Evolutionary conservation across 2,113 vertebrate species (phyloP).

Genomic region (Ophiodon elongatus): DNA sequence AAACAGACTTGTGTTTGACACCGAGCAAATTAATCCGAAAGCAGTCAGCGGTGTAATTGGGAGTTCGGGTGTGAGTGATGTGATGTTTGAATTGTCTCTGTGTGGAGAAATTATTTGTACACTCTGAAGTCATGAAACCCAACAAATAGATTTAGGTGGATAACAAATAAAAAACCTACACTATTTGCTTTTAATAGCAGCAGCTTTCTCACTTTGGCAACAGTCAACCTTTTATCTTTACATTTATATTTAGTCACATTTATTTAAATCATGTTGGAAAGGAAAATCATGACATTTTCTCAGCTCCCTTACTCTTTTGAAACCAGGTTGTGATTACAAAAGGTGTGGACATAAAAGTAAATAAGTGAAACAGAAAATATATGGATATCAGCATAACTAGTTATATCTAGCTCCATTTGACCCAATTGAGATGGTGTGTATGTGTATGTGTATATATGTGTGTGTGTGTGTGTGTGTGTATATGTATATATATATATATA

Average conservation of each 20-base stretch:
- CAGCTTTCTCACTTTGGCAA: neutral
- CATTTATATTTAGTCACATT: constrained; percentile 11
- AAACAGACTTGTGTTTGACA: constrained; percentile 22
- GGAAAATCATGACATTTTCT: constrained; percentile 14
- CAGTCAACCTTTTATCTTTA: neutral
- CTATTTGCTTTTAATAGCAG: constrained; percentile 14
- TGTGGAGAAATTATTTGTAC: constrained; percentile 1
- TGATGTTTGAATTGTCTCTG: constrained; percentile 39
- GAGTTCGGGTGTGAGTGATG: constrained; percentile 32
- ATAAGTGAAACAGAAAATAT: neutral
- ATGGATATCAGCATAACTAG: neutral
- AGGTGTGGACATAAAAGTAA: neutral
- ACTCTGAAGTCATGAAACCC: constrained; percentile 10
- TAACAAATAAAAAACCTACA: neutral
- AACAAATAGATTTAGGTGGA: neutral
- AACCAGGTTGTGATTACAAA: neutral
- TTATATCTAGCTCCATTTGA: constrained; percentile 1
- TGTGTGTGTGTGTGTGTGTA: too few species aligned
- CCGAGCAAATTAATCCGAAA: constrained; percentile 19
- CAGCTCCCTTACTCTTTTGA: neutral
- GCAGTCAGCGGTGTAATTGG: constrained; percentile 50
- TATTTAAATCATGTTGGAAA: constrained; percentile 6
- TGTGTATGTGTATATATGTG: too few species aligned
- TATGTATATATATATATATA: too few species aligned
- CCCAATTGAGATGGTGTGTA: neutral